phyloP scores from a whole-genome alignment of 2,113 vertebrate genomes.

The Synodontis membranacea region DNA sequence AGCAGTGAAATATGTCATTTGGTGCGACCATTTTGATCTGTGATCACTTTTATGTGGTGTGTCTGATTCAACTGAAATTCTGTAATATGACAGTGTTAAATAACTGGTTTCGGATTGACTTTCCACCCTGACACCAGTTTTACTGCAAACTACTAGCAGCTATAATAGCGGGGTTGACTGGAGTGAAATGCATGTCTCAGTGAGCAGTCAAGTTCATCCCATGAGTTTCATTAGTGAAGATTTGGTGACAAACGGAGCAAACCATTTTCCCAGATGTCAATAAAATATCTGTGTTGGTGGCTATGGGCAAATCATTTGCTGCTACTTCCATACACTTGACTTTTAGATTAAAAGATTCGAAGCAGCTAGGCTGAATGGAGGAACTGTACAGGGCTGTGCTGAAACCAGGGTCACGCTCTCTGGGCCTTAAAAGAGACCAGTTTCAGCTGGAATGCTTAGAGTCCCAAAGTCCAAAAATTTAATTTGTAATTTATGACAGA shows the following conservation, averaged over 20 bases:
- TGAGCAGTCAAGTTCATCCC: neutral
- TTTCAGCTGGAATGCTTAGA: constrained; percentile 42
- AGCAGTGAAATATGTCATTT: neutral
- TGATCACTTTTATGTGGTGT: neutral
- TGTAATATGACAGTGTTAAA: neutral
- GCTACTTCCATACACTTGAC: neutral
- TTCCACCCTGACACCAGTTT: neutral
- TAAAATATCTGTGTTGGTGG: neutral
- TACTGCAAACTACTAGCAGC: neutral
- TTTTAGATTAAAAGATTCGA: constrained; percentile 13
- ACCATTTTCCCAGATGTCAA: neutral
- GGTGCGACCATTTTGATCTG: neutral
- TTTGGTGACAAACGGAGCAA: neutral
- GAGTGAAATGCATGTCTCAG: neutral
- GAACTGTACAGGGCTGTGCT: neutral
- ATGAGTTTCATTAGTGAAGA: neutral
- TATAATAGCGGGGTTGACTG: neutral
- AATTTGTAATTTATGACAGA: constrained; percentile 39
- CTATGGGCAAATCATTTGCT: constrained; percentile 6
- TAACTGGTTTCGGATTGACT: neutral
- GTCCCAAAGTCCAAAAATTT: constrained; percentile 23
- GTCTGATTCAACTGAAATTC: neutral
- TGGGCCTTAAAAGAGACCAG: constrained; percentile 27
- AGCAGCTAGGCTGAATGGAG: constrained; percentile 20
- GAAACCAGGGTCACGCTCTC: constrained; percentile 19